A percentile compares a stretch with the other conserved stretches of the same genome.
Conservation (phyloP, 2,888 invertebrate genomes). For the Aleiodes leptofemur region DNA sequence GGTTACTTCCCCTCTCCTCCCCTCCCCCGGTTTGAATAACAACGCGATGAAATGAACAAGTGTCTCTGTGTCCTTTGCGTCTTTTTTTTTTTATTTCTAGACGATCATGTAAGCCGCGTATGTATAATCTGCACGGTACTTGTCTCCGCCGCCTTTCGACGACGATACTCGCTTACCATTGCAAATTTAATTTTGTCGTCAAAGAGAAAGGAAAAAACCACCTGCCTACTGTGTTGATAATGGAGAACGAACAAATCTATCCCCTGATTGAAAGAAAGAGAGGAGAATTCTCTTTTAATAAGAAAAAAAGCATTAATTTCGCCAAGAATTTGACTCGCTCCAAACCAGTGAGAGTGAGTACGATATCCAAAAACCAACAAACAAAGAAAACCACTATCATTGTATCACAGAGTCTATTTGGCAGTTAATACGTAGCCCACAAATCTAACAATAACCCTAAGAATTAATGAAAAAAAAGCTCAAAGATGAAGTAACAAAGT, state of each 20-base stretch:
- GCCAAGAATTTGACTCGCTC: slow-evolving; percentile 29
- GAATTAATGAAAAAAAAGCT: background rate
- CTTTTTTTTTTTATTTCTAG: background rate
- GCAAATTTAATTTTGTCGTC: slow-evolving; percentile 6
- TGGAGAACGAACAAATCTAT: background rate
- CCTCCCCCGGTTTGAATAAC: background rate
- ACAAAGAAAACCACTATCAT: slow-evolving; percentile 27
- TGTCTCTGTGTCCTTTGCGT: slow-evolving; percentile 14
- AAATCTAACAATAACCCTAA: background rate
- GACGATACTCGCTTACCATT: background rate
- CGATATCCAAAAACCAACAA: slow-evolving; percentile 18
- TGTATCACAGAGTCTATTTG: background rate
- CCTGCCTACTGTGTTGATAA: slow-evolving; percentile 12
- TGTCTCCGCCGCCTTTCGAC: background rate
- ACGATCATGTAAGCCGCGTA: slow-evolving; percentile 22
- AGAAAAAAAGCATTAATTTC: slow-evolving; percentile 13
- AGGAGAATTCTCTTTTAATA: background rate
- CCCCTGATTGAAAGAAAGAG: background rate
- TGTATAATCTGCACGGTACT: slow-evolving; percentile 2
- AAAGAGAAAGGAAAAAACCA: background rate
- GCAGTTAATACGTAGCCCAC: background rate
- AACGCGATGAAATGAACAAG: slow-evolving; percentile 13
- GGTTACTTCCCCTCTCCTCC: slow-evolving; percentile 10
- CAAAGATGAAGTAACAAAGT: background rate
- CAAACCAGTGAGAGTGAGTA: slow-evolving; percentile 47